Base-by-base conservation (phyloP, 2,113 vertebrate species). In the Pelmatolapia mariae region DNA sequence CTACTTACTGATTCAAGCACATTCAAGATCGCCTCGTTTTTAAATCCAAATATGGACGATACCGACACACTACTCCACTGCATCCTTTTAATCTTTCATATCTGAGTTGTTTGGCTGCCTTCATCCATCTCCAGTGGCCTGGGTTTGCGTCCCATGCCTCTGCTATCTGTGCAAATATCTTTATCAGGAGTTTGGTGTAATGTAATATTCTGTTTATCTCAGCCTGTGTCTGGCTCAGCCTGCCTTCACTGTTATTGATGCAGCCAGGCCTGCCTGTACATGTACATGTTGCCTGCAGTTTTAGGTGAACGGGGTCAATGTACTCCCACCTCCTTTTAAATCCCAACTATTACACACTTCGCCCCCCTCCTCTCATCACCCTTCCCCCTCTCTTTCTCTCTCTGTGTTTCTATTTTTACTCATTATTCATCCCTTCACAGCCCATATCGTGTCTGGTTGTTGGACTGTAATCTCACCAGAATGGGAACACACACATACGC, bases 191-290 rank as follows among this genome's bases (percentile, higher is more conserved):
- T 89, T 91, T 84, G 85, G 82, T 87, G 93, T 93, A 88, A 93
- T 78, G 13, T 87, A 89, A 94, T 90, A 90, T 89, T 90, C 79
- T 87, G 91, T 92, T 90, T 92, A 91, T 93, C 86, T 86, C 45
- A 7, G 50, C 73, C 68, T 78, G 53, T 84, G 80, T 93, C 87
- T 86, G 86, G 85, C 73, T 85, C 57, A 26, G 86, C 81, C 66
- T 90, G 86, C 57, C 50, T 80, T 56, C 29, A 86, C 56, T 90
- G 86, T 87, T 81, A 85, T 61, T 79, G 57, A 84, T 73, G 89
- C 76, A 79, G 82, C 52, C 57, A 5, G 90, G 90, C 93, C 89
- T 94, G 92, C 78, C 83, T 78, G 15, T 38, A 89, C 94, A 80
- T 4, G 85, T 56, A 80, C 73, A 31, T 13, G 5, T 53, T 45